Base-by-base conservation (phyloP, 2,113 vertebrate genomes). In the Polyodon spathula region DNA sequence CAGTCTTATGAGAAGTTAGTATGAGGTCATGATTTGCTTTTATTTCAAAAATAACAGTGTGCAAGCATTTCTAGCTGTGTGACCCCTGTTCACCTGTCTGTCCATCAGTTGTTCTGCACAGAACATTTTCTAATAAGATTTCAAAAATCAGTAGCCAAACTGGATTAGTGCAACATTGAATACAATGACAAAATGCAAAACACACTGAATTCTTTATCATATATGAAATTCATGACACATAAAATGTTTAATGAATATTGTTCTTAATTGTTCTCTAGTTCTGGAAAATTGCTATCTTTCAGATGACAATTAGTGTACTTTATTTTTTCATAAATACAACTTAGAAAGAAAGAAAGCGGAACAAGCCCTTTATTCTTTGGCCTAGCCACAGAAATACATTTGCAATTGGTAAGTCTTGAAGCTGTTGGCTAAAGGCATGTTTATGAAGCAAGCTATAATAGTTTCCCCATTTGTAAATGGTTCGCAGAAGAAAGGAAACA, bases 401-500 rank as follows among this genome's bases (percentile, higher is more conserved):
- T 81, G 78, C 75, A 83, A 82, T 84, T 89, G 80, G 83, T 84
- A 83, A 88, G 86, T 86, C 83, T 85, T 27, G 27, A 27, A 80
- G 79, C 77, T 75, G 79, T 68, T 76, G 81, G 88, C 83, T 87
- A 83, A 76, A 86, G 86, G 81, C 83, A 81, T 84, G 88, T 84
- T 88, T 89, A 73, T 86, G 83, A 86, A 89, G 78, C 77, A 54
- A 82, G 75, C 83, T 84, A 74, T 85, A 87, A 85, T 27, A 27
- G 81, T 87, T 90, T 89, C 89, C 89, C 87, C 85, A 92, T 89
- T 82, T 82, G 84, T 79, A 82, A 86, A 86, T 75, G 86, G 79
- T 88, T 81, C 62, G 3, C 63, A 69, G 82, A 92, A 98, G 88
- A 97, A 96, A 91, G 89, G 82, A 81, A 77, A 87, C 77, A 92